Evolutionary conservation across 2,888 invertebrate species (phyloP).

Genomic region (Fragum fragum): DNA sequence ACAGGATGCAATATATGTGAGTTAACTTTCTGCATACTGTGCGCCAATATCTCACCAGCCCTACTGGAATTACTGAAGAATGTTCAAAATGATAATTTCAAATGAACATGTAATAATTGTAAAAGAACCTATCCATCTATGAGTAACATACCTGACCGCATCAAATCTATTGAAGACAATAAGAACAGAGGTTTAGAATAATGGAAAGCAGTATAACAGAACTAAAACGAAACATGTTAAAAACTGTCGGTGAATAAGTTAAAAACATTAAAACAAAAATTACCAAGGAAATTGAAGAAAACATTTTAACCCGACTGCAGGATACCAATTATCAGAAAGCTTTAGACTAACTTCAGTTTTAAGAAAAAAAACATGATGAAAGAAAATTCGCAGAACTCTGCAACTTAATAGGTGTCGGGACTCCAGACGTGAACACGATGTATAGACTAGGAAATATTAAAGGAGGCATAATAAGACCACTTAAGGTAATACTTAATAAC

Average conservation of each 20-base stretch:
- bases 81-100: background rate
- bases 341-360: background rate
- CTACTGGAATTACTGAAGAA: background rate
- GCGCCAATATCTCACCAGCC: constrained; percentile 1
- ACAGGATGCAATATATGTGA: background rate
- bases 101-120: background rate
- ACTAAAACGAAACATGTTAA: background rate
- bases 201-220: background rate
- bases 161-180: constrained; percentile 7
- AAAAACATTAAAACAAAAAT: background rate
- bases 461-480: background rate
- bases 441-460: background rate
- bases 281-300: background rate
- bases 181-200: background rate
- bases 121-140: constrained; percentile 12
- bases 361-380: constrained; percentile 1
- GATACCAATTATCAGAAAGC: constrained; percentile 8
- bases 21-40: background rate
- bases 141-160: background rate
- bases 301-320: background rate
- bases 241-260: background rate
- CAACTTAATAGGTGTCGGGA: background rate
- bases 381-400: constrained; percentile 4
- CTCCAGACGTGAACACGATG: background rate
- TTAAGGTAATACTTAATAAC: constrained; percentile 10